A percentile compares a stretch with the other conserved stretches of the same genome.
phyloP scores from a whole-genome alignment of 2,888 invertebrate species.

The Ecdyonurus torrentis region DNA sequence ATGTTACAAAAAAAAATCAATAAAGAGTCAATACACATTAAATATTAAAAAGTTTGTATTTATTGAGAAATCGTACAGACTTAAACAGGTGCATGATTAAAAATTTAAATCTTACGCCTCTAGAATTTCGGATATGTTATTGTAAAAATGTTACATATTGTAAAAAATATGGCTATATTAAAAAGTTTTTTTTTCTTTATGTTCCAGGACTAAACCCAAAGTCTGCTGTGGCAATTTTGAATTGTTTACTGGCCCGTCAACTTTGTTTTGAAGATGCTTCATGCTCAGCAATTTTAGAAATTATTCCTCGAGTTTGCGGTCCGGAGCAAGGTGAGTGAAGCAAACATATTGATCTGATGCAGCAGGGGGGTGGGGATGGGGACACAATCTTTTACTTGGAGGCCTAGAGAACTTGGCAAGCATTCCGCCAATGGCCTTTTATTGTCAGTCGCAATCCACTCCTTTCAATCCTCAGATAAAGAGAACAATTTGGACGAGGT shows the following conservation, averaged over 20 bases:
- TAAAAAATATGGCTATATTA: too few species aligned
- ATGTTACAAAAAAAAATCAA: too few species aligned
- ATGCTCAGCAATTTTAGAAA: constrained; percentile 78
- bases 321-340: constrained; percentile 56
- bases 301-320: constrained; percentile 80
- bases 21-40: too few species aligned
- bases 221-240: constrained; percentile 61
- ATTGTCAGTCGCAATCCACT: not conserved
- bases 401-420: not conserved
- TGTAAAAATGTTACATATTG: too few species aligned
- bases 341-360: not conserved
- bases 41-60: too few species aligned
- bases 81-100: too few species aligned
- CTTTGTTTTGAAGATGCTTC: constrained; percentile 80
- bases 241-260: constrained; percentile 75
- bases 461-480: not conserved
- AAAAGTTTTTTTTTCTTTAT: too few species aligned
- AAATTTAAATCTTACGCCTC: too few species aligned
- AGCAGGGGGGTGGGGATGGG: not conserved
- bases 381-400: not conserved
- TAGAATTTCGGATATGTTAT: too few species aligned
- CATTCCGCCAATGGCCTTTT: not conserved
- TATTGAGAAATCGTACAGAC: too few species aligned
- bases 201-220: constrained; percentile 38
- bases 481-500: not conserved